Evolutionary conservation across 2,888 invertebrate genomes (phyloP).

Genomic region (Drosophila paramelanica): DNA sequence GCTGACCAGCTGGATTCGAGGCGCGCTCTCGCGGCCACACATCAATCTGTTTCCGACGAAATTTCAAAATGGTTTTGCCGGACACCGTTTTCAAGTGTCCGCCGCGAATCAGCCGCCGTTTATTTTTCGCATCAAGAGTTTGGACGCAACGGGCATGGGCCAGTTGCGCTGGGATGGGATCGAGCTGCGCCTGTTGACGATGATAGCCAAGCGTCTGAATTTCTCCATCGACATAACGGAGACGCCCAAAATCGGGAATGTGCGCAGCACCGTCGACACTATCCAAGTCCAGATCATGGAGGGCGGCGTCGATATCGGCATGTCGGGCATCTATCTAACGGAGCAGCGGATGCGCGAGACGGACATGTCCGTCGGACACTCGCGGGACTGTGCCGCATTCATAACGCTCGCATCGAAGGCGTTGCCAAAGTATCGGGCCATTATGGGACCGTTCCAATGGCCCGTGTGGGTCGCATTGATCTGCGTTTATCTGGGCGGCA

Average conservation of each 20-base stretch:
- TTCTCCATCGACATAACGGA: constrained; percentile 90
- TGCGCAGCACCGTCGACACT: constrained; percentile 87
- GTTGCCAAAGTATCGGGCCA: constrained; percentile 92
- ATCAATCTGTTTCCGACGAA: constrained; percentile 90
- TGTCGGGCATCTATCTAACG: constrained; percentile 90
- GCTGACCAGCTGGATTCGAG: constrained; percentile 90
- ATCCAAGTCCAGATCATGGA: constrained; percentile 86
- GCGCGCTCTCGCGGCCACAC: constrained; percentile 87
- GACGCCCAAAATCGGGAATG: constrained; percentile 84
- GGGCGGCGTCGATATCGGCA: constrained; percentile 88
- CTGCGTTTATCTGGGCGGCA: constrained; percentile 89
- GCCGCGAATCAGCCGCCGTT: constrained; percentile 91
- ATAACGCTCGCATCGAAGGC: constrained; percentile 92
- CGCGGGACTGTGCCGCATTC: constrained; percentile 91
- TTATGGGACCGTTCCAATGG: constrained; percentile 93
- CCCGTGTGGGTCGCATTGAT: constrained; percentile 91
- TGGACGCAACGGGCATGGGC: constrained; percentile 77
- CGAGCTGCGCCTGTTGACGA: constrained; percentile 88
- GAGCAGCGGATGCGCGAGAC: constrained; percentile 85
- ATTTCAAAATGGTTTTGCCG: constrained; percentile 89
- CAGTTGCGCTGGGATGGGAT: constrained; percentile 88
- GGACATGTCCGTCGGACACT: constrained; percentile 89
- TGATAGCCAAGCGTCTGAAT: constrained; percentile 88
- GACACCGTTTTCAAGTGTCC: constrained; percentile 90
- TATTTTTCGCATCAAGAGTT: constrained; percentile 86